phyloP scores from a whole-genome alignment of 2,113 vertebrate species.

The Bufo gargarizans region DNA sequence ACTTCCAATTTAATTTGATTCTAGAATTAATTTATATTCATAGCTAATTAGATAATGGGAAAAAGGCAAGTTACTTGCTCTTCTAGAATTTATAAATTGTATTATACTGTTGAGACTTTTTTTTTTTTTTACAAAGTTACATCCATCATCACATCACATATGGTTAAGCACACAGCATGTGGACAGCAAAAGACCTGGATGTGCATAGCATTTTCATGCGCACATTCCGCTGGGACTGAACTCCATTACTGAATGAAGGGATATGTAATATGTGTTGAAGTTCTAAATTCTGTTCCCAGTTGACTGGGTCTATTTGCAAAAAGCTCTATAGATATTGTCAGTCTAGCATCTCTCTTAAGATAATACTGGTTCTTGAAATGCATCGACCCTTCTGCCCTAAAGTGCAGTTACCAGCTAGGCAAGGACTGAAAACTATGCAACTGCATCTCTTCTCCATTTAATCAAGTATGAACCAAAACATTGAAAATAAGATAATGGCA shows the following conservation, averaged over 20 bases:
- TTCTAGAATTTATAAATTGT: background rate
- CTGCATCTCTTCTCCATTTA: slow-evolving; percentile 23
- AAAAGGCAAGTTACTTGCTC: background rate
- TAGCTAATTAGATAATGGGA: background rate
- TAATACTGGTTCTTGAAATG: slow-evolving; percentile 45
- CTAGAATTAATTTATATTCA: background rate
- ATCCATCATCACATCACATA: slow-evolving; percentile 47
- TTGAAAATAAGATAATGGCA: slow-evolving; percentile 17
- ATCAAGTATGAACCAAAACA: slow-evolving; percentile 28
- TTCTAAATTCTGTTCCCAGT: slow-evolving; percentile 46
- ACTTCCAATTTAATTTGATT: background rate
- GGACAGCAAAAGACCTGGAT: slow-evolving; percentile 35
- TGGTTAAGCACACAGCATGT: slow-evolving; percentile 34
- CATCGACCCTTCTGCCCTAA: slow-evolving; percentile 46
- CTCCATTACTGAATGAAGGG: slow-evolving; percentile 48
- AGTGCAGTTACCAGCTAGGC: slow-evolving; percentile 43
- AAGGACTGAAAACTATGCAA: slow-evolving; percentile 20
- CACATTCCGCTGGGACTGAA: slow-evolving; percentile 38
- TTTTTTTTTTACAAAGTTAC: slow-evolving; percentile 15
- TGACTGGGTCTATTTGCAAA: slow-evolving; percentile 48
- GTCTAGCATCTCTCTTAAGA: slow-evolving; percentile 49
- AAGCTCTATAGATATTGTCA: slow-evolving; percentile 53
- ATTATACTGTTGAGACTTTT: background rate
- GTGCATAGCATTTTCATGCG: slow-evolving; percentile 27
- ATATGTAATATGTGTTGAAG: slow-evolving; percentile 50